Evolutionary conservation across 1,140 invertebrate genomes (phyloP), one percentile per base, ranked within the genome.

Genomic region (Lucilia sericata): DNA sequence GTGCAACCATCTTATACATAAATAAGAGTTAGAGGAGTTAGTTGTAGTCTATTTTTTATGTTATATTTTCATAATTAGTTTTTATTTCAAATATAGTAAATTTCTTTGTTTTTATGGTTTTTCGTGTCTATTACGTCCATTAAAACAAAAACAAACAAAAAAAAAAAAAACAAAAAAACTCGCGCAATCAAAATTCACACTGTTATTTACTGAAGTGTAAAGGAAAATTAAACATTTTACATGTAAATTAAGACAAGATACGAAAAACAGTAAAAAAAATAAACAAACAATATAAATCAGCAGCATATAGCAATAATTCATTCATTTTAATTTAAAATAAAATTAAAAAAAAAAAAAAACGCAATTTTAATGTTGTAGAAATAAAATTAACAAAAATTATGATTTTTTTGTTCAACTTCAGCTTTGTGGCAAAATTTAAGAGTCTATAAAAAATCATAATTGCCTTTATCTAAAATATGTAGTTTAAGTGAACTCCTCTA

Each of bases 211-310:
- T 47, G 19, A 49, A 80, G 76, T 51, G 42, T 80, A 80, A 34
- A 78, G 75, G n/a, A 80, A 80, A 80, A 25, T 80, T 51, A 80
- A 80, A 80, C 47, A 49, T 21, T 80, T 80, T 49, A 49, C 36
- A 80, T 80, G 76, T 80, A 49, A 80, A 80, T 80, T 80, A 80
- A 80, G 76, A 80, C 30, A 34, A 36, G 19, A 80, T 36, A 80
- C 2, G n/a, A 51, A 80, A 80, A 13, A 51, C n/a, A 70, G 10
- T 12, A 70, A 19, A 70, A 19, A 70, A 70, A 70, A 3, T 21
- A 21, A 25, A 70, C n/a, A 19, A 70, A 70, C 8, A 21, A 25
- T 70, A 70, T 70, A 70, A 70, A 70, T 70, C 65, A 70, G n/a
- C 19, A 2, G 10, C 21, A 12, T 21, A 8, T 25, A 21, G 65